Evolutionary conservation across 1,140 invertebrate genomes (phyloP).

Genomic region (Platyscapa corneri): DNA sequence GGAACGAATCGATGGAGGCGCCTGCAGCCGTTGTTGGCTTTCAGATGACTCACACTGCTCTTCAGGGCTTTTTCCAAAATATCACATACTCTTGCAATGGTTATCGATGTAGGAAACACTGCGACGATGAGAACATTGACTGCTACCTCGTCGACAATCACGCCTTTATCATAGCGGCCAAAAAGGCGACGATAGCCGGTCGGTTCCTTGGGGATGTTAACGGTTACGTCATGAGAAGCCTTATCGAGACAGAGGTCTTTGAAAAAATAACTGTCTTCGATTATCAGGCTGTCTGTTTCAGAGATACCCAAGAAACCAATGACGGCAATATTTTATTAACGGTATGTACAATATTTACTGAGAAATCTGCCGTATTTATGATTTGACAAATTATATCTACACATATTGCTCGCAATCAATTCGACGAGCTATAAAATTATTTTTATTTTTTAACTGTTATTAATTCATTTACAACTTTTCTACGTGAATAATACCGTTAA

Average conservation of each 20-base stretch:
- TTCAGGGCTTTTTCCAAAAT: slow-evolving; percentile 85
- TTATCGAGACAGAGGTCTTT: slow-evolving; percentile 87
- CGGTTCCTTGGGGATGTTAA: slow-evolving; percentile 90
- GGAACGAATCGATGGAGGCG: slow-evolving; percentile 77
- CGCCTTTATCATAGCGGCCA: slow-evolving; percentile 87
- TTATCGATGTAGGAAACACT: slow-evolving; percentile 78
- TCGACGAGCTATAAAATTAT: too few relatives aligned
- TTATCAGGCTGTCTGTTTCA: slow-evolving; percentile 92
- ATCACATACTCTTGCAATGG: slow-evolving; percentile 75
- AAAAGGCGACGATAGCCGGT: slow-evolving; percentile 82
- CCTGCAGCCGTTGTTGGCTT: slow-evolving; percentile 95
- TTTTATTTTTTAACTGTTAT: too few relatives aligned
- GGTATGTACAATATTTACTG: slow-evolving; percentile 70
- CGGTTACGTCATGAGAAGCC: slow-evolving; percentile 83
- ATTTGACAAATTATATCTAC: too few relatives aligned
- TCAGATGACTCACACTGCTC: slow-evolving; percentile 86
- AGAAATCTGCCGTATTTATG: too few relatives aligned
- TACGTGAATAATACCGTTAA: too few relatives aligned
- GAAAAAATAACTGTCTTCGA: slow-evolving; percentile 86
- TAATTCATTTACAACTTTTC: too few relatives aligned
- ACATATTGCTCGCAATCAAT: too few relatives aligned
- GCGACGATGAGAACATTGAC: slow-evolving; percentile 82
- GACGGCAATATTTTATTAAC: slow-evolving; percentile 77
- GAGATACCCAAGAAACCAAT: slow-evolving; percentile 78
- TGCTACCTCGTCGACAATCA: slow-evolving; percentile 94